Conservation (phyloP, 2,888 invertebrate species). For the Ennomos erosarius region DNA sequence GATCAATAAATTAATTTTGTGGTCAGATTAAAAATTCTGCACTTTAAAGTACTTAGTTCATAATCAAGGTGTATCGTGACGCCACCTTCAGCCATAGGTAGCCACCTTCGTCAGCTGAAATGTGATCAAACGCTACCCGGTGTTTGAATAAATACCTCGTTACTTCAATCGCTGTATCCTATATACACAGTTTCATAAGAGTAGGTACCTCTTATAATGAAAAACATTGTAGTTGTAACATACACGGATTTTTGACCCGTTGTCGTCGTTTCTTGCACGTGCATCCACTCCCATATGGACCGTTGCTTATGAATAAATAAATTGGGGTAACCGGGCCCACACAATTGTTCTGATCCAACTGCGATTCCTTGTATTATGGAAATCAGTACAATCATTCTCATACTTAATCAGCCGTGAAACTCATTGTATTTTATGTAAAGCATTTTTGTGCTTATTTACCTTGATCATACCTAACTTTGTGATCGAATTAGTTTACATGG, state of each 20-base stretch:
- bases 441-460: slow-evolving; percentile 29
- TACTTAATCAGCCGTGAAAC: slow-evolving; percentile 43
- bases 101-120: no score
- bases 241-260: slow-evolving; percentile 38
- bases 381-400: slow-evolving; percentile 40
- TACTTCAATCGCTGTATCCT: no score
- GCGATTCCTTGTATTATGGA: slow-evolving; percentile 43
- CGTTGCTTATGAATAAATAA: slow-evolving; percentile 44
- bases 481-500: slow-evolving; percentile 28
- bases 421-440: slow-evolving; percentile 33
- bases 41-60: no score
- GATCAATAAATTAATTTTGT: no score
- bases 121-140: no score
- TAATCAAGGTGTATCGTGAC: no score
- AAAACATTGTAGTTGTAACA: not conserved
- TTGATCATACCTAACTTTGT: slow-evolving; percentile 25
- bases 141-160: no score
- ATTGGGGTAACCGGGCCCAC: slow-evolving; percentile 40
- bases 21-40: no score
- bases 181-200: no score
- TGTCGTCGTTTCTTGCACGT: slow-evolving; percentile 40
- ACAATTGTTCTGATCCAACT: slow-evolving; percentile 39
- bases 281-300: slow-evolving; percentile 39
- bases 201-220: not conserved
- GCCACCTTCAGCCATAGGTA: no score